phyloP scores from a whole-genome alignment of 2,797 vertebrate species.

The Naso thynnoides region DNA sequence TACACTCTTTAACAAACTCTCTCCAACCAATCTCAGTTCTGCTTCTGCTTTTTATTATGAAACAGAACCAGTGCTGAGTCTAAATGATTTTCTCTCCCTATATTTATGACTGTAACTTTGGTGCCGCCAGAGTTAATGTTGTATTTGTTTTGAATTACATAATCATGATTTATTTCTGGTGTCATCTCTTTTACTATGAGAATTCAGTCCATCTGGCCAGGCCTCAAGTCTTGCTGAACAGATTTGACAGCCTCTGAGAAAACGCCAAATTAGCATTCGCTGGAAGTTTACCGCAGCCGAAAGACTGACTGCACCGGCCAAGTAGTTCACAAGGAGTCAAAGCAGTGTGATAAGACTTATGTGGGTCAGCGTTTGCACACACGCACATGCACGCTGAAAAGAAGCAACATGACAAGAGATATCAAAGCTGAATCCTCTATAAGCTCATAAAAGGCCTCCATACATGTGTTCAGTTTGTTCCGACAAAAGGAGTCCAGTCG shows the following conservation, averaged over 20 bases:
- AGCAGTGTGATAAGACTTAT: constrained; percentile 35
- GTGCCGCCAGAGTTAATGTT: constrained; percentile 32
- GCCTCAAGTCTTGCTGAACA: constrained; percentile 29
- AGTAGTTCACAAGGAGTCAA: constrained; percentile 47
- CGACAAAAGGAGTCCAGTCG: background rate
- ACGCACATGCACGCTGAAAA: background rate
- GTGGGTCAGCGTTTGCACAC: constrained; percentile 23
- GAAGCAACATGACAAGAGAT: constrained; percentile 5
- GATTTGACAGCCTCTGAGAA: constrained; percentile 33
- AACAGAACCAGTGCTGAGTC: constrained; percentile 4
- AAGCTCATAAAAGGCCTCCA: constrained; percentile 13
- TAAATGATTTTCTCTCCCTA: constrained; percentile 7
- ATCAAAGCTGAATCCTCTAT: constrained; percentile 18
- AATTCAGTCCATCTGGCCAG: constrained; percentile 32
- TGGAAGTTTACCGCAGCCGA: constrained; percentile 34
- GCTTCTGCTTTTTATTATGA: constrained; percentile 29
- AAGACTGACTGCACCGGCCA: constrained; percentile 14
- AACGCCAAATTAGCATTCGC: constrained; percentile 41
- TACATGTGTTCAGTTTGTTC: constrained; percentile 31
- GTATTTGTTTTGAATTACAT: constrained; percentile 53
- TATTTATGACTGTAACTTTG: constrained; percentile 32
- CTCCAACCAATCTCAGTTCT: background rate
- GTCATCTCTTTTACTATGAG: constrained; percentile 29
- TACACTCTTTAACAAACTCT: too few species aligned
- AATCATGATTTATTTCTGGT: constrained; percentile 42